Percentiles rank a stretch among this genome's conserved stretches.
These are phyloP conservation scores for Rhagologus leucostigma DNA, from an alignment of 2,113 vertebrate genomes.

Conservation along the genomic window DNA sequence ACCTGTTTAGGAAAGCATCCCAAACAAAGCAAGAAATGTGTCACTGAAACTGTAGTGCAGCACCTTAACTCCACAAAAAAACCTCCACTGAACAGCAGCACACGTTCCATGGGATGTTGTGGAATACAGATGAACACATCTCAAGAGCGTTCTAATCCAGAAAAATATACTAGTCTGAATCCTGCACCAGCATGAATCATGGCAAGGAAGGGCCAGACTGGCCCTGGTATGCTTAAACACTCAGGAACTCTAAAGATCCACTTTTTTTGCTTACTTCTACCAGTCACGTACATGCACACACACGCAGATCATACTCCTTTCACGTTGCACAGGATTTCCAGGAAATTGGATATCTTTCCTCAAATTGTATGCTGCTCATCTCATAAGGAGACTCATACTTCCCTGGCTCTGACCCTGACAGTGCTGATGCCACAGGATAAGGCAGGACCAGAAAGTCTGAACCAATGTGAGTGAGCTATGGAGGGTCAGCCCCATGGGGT, in stretches of 20 bases:
- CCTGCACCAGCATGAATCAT: fast-evolving
- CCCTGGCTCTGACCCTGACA: background rate
- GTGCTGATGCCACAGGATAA: background rate
- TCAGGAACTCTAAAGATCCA: background rate
- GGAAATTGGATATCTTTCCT: conserved; percentile 1
- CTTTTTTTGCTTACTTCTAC: background rate
- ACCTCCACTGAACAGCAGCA: background rate
- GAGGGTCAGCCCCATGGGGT: background rate
- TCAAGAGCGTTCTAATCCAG: background rate
- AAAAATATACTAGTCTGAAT: background rate
- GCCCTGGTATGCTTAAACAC: fast-evolving
- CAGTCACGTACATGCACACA: fast-evolving
- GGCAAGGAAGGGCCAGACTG: background rate
- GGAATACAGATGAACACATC: background rate
- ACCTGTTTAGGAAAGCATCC: background rate
- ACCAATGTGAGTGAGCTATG: background rate
- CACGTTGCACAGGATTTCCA: background rate
- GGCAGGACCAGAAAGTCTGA: background rate
- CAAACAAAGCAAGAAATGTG: background rate
- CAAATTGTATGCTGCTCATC: background rate
- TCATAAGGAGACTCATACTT: background rate
- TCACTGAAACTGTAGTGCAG: background rate
- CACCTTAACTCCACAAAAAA: background rate
- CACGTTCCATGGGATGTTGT: background rate
- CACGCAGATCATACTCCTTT: background rate